Conservation (phyloP, 2,888 invertebrate genomes). For the Spilarctia lutea region DNA sequence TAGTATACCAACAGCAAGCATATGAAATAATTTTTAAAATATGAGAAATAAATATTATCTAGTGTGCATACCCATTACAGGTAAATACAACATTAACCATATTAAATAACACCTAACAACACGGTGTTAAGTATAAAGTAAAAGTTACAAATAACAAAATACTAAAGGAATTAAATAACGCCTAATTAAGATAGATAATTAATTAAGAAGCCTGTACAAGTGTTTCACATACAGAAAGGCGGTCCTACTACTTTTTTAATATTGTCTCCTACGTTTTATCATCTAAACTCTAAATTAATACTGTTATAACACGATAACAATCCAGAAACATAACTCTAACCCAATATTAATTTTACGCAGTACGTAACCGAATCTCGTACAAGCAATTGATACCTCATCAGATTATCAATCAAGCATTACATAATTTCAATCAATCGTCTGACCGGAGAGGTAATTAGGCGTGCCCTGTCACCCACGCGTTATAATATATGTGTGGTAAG, state of each 20-base stretch:
- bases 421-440: constrained; percentile 73
- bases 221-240: too few relatives aligned
- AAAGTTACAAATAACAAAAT: too few relatives aligned
- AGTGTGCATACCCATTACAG: too few relatives aligned
- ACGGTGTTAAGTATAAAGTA: too few relatives aligned
- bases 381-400: constrained; percentile 54
- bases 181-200: too few relatives aligned
- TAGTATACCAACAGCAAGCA: too few relatives aligned
- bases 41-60: too few relatives aligned
- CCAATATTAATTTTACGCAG: constrained; percentile 4
- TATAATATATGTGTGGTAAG: constrained; percentile 16
- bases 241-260: not conserved
- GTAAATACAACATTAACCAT: too few relatives aligned
- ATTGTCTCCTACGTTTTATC: not conserved
- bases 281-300: not conserved
- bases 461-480: constrained; percentile 49
- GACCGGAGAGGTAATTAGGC: constrained; percentile 62
- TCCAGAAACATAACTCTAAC: not conserved
- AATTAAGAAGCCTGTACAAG: too few relatives aligned
- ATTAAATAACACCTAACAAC: too few relatives aligned
- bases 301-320: not conserved
- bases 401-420: constrained; percentile 62
- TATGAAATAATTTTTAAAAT: too few relatives aligned
- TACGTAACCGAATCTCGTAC: constrained; percentile 24
- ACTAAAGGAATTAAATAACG: too few relatives aligned